A percentile compares a stretch with the other conserved stretches of the same genome.
Conservation (phyloP, 1,140 invertebrate species). For the Habropoda laboriosa region DNA sequence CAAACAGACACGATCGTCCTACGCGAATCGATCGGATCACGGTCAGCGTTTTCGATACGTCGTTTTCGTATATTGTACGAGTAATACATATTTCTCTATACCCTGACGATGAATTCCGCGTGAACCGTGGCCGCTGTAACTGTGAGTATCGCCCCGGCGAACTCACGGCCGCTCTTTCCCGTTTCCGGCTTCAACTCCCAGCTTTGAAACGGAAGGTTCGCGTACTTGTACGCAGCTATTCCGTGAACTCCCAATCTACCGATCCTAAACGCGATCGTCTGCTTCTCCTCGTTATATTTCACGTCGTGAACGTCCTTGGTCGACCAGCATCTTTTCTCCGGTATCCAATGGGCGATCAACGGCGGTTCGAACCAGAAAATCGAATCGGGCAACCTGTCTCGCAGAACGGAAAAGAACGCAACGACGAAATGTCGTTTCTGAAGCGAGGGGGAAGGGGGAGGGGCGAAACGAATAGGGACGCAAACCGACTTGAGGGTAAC, state of each 20-base stretch:
- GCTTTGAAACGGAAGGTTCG: conserved; percentile 91
- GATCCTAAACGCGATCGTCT: conserved; percentile 88
- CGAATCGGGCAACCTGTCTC: conserved; percentile 85
- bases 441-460: not conserved
- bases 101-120: conserved; percentile 86
- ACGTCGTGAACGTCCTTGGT: conserved; percentile 90
- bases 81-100: conserved; percentile 55
- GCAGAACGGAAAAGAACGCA: not conserved
- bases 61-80: no score
- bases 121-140: conserved; percentile 87
- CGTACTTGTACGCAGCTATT: conserved; percentile 87
- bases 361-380: conserved; percentile 93
- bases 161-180: conserved; percentile 72
- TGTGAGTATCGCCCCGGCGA: conserved; percentile 83
- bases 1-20: conserved; percentile 83
- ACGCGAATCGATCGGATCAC: no score
- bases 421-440: not conserved
- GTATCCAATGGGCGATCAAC: conserved; percentile 89
- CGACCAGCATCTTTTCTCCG: conserved; percentile 84
- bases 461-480: no score
- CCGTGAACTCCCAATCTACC: conserved; percentile 89
- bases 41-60: no score
- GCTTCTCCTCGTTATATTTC: conserved; percentile 92
- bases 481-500: conserved; percentile 85
- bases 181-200: conserved; percentile 90